These are phyloP conservation scores for Clusia tigrina DNA, from an alignment of 2,888 invertebrate genomes.

Conservation along the genomic window DNA sequence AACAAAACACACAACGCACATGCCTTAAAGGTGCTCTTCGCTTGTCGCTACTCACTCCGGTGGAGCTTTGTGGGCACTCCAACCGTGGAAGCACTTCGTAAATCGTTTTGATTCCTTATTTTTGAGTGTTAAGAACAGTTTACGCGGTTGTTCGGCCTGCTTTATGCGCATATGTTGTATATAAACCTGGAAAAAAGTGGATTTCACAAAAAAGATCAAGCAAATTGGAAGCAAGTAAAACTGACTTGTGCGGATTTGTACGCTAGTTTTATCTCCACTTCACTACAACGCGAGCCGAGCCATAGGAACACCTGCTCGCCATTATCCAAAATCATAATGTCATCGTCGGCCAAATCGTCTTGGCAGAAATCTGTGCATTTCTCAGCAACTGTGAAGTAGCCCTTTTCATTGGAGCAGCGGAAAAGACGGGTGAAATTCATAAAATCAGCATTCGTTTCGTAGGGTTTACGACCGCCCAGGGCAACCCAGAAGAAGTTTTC, in stretches of 20 bases:
- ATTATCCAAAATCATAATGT: constrained; percentile 99
- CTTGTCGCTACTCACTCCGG: constrained; percentile 48
- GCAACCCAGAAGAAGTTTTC: constrained; percentile 99
- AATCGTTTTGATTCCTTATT: constrained; percentile 95
- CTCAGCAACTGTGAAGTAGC: constrained; percentile 98
- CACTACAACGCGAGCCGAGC: constrained; percentile 95
- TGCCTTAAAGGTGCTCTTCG: neutral
- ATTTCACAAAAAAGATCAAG: neutral
- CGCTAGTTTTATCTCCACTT: constrained; percentile 98
- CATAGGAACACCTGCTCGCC: constrained; percentile 98
- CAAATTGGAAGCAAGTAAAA: neutral
- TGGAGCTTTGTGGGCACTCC: constrained; percentile 83
- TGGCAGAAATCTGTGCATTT: constrained; percentile 79
- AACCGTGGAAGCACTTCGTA: constrained; percentile 98
- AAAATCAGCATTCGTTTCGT: constrained; percentile 87
- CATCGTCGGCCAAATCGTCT: constrained; percentile 99
- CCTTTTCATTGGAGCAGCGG: constrained; percentile 98
- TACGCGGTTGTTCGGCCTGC: constrained; percentile 89
- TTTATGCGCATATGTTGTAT: constrained; percentile 96
- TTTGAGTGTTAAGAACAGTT: constrained; percentile 93
- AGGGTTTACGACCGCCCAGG: constrained; percentile 88
- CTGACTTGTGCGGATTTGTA: constrained; percentile 96
- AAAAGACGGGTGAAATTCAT: constrained; percentile 94
- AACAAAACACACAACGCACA: neutral
- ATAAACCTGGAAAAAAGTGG: constrained; percentile 78